Evolutionary conservation across 2,797 vertebrate genomes (phyloP), one percentile per base, ranked within the genome.

Genomic region (Pristis pectinata): DNA sequence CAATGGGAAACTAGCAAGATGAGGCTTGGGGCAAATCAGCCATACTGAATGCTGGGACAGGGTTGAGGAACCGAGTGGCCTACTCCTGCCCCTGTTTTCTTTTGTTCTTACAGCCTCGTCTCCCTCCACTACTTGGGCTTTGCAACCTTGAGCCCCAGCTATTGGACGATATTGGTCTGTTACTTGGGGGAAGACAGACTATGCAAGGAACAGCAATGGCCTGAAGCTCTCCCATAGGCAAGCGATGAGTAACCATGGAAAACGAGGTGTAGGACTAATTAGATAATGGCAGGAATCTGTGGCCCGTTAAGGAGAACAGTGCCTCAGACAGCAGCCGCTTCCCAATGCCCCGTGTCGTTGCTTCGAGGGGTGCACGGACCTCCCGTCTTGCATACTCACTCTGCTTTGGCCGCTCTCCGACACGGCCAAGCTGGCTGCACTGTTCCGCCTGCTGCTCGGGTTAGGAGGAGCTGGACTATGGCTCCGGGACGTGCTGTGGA

Each of bases 41-140:
- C n/a, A n/a, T n/a, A n/a, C n/a, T n/a, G n/a, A n/a, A n/a, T n/a
- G n/a, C n/a, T n/a, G n/a, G n/a, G n/a, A n/a, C n/a, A n/a, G n/a
- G n/a, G n/a, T n/a, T n/a, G n/a, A n/a, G n/a, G n/a, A n/a, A n/a
- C n/a, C n/a, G n/a, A n/a, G n/a, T n/a, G n/a, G n/a, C n/a, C n/a
- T n/a, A n/a, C n/a, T n/a, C n/a, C n/a, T n/a, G n/a, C n/a, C n/a
- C n/a, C n/a, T n/a, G n/a, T n/a, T n/a, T n/a, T n/a, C n/a, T n/a
- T n/a, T n/a, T n/a, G n/a, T n/a, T n/a, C n/a, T 1, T 3, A 13
- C 0, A 37, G 74, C 74, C 74, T 76, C 30, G 0, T 27, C 27
- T 27, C 74, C n/a, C 5, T 22, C 37, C 96, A 96, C 11, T 96
- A 0, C 94, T 97, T 97, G 0, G 95, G 96, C 0, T 97, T 97